Base-by-base conservation (phyloP, 2,113 vertebrate species). In the Leptobrachium ailaonicum region DNA sequence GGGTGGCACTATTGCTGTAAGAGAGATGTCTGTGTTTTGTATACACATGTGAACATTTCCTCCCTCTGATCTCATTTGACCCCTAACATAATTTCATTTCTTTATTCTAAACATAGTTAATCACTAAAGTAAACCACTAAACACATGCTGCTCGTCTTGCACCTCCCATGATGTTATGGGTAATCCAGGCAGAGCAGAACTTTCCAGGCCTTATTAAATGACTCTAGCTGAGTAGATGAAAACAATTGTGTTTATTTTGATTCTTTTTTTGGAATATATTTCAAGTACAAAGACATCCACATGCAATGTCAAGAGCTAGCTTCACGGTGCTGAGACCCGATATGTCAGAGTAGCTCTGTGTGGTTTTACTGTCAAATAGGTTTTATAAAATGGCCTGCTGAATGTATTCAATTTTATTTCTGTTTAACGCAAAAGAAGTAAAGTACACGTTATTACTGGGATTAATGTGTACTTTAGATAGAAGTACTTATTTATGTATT, bases 1-100 rank as follows among this genome's bases (percentile, higher is more conserved):
- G 78, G 86, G 84, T 86, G 86, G 86, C 87, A 86, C 83, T 9
- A 85, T 85, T 86, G 88, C 67, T 62, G 77, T 83, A 43, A 77
- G 68, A 41, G 68, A 77, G 3, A 53, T 40, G 3, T 1, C 41
- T 0, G 2, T 9, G 41, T 7, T 6, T 14, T n/a, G 2, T 4
- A 2, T 6, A 2, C 8, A 2, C 42, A 0, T 6, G 60, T 4
- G 73, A 66, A 74, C 0, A 32, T 60, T 60, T 66, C 58, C 3
- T 72, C 9, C 14, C 60, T 73, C 70, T 75, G 53, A 77, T 4
- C 82, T 58, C 58, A 71, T 72, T 14, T 45, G 56, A 75, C 67
- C 71, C 83, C 66, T 79, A 54, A 71, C 60, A 76, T 50, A 41
- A 73, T 83, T 84, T 20, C 69, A 75, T 44, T 43, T 82, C 43